Evolutionary conservation across 2,888 invertebrate genomes (phyloP).

Genomic region (Azorinus chamasolen): DNA sequence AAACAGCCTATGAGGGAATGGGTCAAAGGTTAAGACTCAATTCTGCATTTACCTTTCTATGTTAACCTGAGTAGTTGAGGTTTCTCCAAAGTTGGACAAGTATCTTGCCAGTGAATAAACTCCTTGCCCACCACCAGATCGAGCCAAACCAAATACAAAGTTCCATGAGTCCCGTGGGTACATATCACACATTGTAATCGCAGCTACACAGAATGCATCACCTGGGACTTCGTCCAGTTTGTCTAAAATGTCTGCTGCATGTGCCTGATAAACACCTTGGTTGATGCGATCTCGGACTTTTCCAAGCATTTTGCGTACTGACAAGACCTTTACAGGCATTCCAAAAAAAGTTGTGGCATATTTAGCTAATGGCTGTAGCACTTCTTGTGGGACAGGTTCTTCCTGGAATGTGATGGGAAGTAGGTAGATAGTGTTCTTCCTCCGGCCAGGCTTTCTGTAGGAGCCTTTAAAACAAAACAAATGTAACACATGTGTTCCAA

Average conservation of each 20-base stretch:
- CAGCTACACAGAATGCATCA: slow-evolving; percentile 74
- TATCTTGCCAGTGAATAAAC: slow-evolving; percentile 75
- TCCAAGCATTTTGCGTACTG: slow-evolving; percentile 47
- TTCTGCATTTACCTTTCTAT: slow-evolving; percentile 62
- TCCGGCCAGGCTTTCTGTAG: neutral
- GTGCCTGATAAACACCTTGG: slow-evolving; percentile 62
- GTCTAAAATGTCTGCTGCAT: slow-evolving; percentile 64
- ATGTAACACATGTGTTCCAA: too few relatives aligned
- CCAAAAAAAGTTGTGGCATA: slow-evolving; percentile 70
- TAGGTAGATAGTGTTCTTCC: slow-evolving; percentile 58
- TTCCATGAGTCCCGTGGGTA: slow-evolving; percentile 71
- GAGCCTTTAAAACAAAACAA: too few relatives aligned
- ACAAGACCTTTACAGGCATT: slow-evolving; percentile 54
- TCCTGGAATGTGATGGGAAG: slow-evolving; percentile 65
- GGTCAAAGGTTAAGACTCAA: too few relatives aligned
- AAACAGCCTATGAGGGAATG: too few relatives aligned
- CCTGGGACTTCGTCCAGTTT: slow-evolving; percentile 35
- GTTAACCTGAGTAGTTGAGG: slow-evolving; percentile 47
- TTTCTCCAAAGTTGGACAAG: slow-evolving; percentile 67
- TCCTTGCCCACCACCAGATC: slow-evolving; percentile 56
- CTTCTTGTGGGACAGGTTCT: slow-evolving; percentile 57
- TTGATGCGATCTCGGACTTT: slow-evolving; percentile 63
- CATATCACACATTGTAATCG: slow-evolving; percentile 74
- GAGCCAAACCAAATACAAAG: slow-evolving; percentile 77
- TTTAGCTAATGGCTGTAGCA: slow-evolving; percentile 51